Conservation (phyloP, 2,888 invertebrate genomes). For the Rhopalosiphum nymphaeae region DNA sequence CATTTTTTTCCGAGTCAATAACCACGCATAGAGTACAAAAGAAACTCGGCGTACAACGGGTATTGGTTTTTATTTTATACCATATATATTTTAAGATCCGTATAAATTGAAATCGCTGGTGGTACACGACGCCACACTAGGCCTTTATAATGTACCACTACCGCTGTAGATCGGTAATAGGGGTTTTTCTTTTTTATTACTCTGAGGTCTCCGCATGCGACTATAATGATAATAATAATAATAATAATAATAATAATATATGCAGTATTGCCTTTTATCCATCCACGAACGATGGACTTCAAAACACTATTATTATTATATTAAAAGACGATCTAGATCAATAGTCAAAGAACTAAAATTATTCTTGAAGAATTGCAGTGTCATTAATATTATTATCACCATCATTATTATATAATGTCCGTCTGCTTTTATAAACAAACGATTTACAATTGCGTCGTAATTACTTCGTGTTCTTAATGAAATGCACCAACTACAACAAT, state of each 20-base stretch:
- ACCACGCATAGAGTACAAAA: constrained; percentile 25
- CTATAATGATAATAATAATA: neutral
- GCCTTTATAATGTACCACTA: constrained; percentile 12
- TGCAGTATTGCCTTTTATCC: neutral
- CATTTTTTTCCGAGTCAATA: constrained; percentile 31
- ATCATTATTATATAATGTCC: neutral
- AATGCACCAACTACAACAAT: neutral
- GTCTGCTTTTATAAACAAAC: neutral
- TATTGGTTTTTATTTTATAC: constrained; percentile 13
- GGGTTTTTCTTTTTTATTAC: neutral
- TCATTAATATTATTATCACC: neutral
- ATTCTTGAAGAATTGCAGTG: neutral
- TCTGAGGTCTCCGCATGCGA: neutral
- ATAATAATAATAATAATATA: neutral
- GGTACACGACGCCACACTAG: neutral
- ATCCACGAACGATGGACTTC: neutral
- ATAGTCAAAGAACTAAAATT: constrained; percentile 3
- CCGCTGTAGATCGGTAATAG: constrained; percentile 9
- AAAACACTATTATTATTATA: neutral
- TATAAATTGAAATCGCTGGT: constrained; percentile 22
- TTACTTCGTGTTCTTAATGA: neutral
- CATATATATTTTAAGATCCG: constrained; percentile 23
- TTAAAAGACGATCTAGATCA: constrained; percentile 20
- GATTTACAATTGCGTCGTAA: constrained; percentile 16
- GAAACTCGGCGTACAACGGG: neutral